phyloP scores from a whole-genome alignment of 35 echinoderm and acorn worm genomes.

The Anneissia japonica region DNA sequence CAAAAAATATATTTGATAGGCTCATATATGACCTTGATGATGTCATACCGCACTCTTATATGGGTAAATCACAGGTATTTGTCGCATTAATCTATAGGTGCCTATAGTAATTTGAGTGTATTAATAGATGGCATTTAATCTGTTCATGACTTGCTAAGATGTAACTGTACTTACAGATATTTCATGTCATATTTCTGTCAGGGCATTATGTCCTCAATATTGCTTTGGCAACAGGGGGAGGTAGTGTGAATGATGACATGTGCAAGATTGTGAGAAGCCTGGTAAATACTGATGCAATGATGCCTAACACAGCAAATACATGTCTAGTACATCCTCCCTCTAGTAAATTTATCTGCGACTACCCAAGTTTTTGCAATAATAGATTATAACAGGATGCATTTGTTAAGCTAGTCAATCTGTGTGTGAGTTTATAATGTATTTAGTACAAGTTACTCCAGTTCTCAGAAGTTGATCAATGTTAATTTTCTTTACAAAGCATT shows the following conservation, averaged over 20 bases:
- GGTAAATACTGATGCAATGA: not conserved
- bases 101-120: no score
- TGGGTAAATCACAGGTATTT: no score
- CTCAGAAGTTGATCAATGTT: not conserved
- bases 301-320: not conserved
- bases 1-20: no score
- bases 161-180: no score
- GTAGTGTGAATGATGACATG: not conserved
- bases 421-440: not conserved
- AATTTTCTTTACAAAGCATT: no score
- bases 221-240: not conserved
- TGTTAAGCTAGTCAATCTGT: not conserved
- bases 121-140: no score
- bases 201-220: not conserved
- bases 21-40: no score
- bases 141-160: no score
- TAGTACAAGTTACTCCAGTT: constrained; percentile 1
- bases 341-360: not conserved
- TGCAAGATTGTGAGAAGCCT: no score
- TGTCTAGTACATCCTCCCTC: not conserved
- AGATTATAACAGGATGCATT: not conserved
- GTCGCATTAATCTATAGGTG: no score
- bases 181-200: not conserved
- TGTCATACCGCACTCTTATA: no score
- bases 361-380: not conserved